A percentile compares a stretch with the other conserved stretches of the same genome.
Evolutionary conservation across 1,140 invertebrate genomes (phyloP).

Genomic region (Scaptodrosophila lebanonensis): DNA sequence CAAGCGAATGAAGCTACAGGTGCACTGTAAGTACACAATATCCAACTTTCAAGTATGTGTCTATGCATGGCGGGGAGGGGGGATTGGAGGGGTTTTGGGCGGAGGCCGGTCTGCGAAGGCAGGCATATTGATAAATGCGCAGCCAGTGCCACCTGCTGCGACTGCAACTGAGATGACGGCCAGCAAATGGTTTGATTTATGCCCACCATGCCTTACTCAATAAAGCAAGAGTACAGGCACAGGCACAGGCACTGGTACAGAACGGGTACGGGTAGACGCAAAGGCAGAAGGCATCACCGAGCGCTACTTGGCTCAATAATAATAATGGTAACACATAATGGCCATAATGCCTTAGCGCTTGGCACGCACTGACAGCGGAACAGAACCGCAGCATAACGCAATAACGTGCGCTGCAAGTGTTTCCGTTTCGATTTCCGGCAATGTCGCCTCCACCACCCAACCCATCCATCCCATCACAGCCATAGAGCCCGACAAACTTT

Average conservation of each 20-base stretch:
- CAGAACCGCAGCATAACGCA: constrained; percentile 60
- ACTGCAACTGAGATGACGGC: too few species aligned
- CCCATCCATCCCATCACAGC: constrained; percentile 31
- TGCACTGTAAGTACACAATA: constrained; percentile 90
- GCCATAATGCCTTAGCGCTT: constrained; percentile 4
- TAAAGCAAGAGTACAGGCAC: constrained; percentile 23
- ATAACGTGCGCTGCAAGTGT: constrained; percentile 61
- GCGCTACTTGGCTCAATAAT: constrained; percentile 57
- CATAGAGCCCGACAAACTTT: constrained; percentile 47
- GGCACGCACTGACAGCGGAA: background rate
- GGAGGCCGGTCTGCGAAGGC: too few species aligned
- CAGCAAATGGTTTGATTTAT: constrained; percentile 59
- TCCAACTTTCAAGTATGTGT: background rate
- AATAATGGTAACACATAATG: constrained; percentile 50
- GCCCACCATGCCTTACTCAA: background rate
- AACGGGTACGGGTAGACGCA: too few species aligned
- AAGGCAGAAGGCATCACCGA: too few species aligned
- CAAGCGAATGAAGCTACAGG: constrained; percentile 88
- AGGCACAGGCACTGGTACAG: too few species aligned
- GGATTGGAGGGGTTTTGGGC: background rate
- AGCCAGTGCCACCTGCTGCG: constrained; percentile 17
- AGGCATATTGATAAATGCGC: constrained; percentile 35
- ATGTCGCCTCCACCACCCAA: background rate
- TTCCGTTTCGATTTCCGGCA: constrained; percentile 71
- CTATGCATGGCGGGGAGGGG: background rate